A percentile compares a stretch with the other conserved stretches of the same genome.
Evolutionary conservation across 2,113 vertebrate genomes (phyloP).

Genomic region (Microcebus griseorufus): DNA sequence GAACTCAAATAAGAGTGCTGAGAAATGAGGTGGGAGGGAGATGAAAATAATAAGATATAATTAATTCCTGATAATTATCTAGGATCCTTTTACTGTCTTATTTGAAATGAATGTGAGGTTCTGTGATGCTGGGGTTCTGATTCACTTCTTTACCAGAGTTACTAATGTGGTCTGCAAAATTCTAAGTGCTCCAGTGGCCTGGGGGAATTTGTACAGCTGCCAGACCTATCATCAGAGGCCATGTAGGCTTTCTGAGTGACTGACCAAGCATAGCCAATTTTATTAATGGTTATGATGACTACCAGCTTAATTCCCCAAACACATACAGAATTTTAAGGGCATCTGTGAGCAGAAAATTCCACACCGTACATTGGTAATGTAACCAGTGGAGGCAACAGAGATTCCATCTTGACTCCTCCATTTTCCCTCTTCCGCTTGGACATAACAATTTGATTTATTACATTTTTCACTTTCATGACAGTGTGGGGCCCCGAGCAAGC

Average conservation of each 20-base stretch:
- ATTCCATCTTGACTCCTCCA: neutral
- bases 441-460: constrained; percentile 48
- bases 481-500: neutral
- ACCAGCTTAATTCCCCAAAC: neutral
- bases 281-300: neutral
- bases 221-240: neutral
- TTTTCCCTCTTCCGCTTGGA: neutral
- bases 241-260: neutral
- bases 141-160: neutral
- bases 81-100: neutral
- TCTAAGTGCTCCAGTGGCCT: too few species aligned
- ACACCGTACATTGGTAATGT: neutral
- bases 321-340: neutral
- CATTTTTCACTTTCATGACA: constrained; percentile 54
- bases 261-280: neutral
- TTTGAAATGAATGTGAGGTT: neutral
- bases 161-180: neutral
- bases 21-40: neutral
- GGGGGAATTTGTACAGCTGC: neutral
- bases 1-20: neutral
- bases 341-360: neutral
- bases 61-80: neutral
- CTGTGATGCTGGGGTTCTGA: neutral
- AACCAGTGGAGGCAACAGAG: neutral
- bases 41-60: neutral